These are phyloP conservation scores for Ophion costatus DNA, from an alignment of 2,888 invertebrate genomes.

Conservation along the genomic window DNA sequence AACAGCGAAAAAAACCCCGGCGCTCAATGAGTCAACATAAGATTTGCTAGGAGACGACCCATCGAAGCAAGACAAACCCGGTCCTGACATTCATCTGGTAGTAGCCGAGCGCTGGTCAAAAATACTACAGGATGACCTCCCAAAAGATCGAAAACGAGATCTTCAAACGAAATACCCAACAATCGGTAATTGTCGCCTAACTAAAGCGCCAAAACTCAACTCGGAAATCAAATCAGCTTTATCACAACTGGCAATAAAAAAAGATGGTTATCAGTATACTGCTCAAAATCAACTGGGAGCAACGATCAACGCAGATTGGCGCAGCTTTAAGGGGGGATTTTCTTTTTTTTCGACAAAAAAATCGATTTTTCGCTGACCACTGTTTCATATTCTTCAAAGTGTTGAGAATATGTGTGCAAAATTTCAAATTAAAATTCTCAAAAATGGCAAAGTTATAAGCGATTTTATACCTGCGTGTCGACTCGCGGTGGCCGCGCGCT, in stretches of 20 bases:
- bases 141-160: constrained; percentile 39
- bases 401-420: too few relatives aligned
- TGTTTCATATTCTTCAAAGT: too few relatives aligned
- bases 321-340: constrained; percentile 53
- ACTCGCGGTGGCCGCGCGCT: too few relatives aligned
- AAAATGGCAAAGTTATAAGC: too few relatives aligned
- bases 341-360: too few relatives aligned
- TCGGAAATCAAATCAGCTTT: constrained; percentile 45
- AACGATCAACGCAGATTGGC: constrained; percentile 50
- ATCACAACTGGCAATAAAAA: background rate
- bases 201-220: constrained; percentile 53
- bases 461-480: too few relatives aligned
- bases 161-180: constrained; percentile 47
- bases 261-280: constrained; percentile 30
- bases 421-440: too few relatives aligned
- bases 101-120: constrained; percentile 51
- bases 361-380: too few relatives aligned
- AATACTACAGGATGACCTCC: constrained; percentile 49
- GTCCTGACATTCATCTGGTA: constrained; percentile 55
- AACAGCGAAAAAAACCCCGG: too few relatives aligned
- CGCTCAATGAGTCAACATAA: too few relatives aligned
- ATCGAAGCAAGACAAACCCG: constrained; percentile 30
- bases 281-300: constrained; percentile 55
- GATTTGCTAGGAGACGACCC: constrained; percentile 53
- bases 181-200: constrained; percentile 48